Evolutionary conservation across 2,888 invertebrate genomes (phyloP).

Genomic region (Callimorpha dominula): DNA sequence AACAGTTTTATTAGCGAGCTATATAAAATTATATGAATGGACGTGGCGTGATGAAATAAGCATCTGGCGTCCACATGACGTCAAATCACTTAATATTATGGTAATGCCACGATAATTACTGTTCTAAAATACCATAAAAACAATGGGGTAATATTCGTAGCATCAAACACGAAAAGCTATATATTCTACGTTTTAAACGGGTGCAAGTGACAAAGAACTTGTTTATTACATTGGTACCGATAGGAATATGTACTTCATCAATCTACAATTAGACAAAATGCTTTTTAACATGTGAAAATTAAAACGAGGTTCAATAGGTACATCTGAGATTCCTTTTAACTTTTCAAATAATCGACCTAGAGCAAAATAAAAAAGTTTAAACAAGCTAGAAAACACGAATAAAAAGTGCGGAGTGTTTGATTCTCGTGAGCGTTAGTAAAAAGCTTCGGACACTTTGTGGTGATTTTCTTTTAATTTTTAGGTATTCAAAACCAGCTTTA

Average conservation of each 20-base stretch:
- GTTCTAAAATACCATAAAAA: slow-evolving; percentile 70
- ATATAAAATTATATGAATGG: slow-evolving; percentile 48
- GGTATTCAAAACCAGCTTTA: background rate
- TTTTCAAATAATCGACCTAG: too few species aligned
- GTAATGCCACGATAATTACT: slow-evolving; percentile 60
- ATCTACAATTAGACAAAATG: background rate
- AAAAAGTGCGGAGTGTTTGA: background rate
- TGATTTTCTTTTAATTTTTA: background rate
- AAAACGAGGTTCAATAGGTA: background rate
- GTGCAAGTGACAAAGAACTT: background rate
- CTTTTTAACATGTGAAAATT: background rate
- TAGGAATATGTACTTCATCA: background rate
- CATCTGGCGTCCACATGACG: slow-evolving; percentile 64
- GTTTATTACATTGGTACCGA: background rate
- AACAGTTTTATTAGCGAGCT: slow-evolving; percentile 48
- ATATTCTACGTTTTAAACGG: background rate
- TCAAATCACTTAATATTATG: slow-evolving; percentile 73
- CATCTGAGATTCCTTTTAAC: background rate
- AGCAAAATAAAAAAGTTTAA: background rate
- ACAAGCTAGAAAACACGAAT: background rate
- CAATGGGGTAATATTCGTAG: slow-evolving; percentile 70
- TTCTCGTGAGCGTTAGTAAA: background rate
- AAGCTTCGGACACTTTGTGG: background rate
- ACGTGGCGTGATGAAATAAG: slow-evolving; percentile 39
- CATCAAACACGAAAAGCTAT: background rate